Evolutionary conservation across 2,888 invertebrate genomes (phyloP).

Genomic region (Apotomis capreana): DNA sequence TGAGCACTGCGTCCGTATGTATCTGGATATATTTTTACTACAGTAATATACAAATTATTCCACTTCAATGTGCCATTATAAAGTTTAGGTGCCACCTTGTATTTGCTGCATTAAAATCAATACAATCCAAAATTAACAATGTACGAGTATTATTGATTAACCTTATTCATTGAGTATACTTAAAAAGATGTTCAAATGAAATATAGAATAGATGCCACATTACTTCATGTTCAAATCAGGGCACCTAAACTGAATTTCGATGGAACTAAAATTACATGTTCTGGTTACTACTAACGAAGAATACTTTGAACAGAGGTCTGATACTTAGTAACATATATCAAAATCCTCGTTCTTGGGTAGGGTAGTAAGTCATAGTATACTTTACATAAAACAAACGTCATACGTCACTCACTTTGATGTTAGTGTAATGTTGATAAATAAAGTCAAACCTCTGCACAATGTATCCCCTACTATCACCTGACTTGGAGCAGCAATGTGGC

Average conservation of each 20-base stretch:
- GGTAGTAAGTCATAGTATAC: too few species aligned
- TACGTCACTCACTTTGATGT: too few species aligned
- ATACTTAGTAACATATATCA: not conserved
- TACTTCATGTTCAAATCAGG: too few species aligned
- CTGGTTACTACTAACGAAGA: not conserved
- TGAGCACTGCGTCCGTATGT: too few species aligned
- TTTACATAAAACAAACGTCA: too few species aligned
- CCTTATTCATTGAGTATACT: not conserved
- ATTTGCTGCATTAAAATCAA: not conserved
- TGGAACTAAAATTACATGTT: too few species aligned
- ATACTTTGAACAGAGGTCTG: not conserved
- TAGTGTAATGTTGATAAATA: not conserved
- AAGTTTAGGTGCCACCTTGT: not conserved
- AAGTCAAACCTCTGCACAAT: not conserved
- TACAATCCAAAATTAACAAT: not conserved
- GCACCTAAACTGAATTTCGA: too few species aligned
- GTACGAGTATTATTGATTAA: conserved; percentile 12
- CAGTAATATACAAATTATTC: not conserved
- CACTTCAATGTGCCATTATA: not conserved
- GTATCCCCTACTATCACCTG: not conserved
- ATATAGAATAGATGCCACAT: conserved; percentile 18
- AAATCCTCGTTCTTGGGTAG: not conserved
- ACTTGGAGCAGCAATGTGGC: conserved; percentile 15
- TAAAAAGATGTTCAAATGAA: conserved; percentile 4
- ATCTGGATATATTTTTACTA: not conserved